Percentiles rank a stretch among this genome's conserved stretches.
phyloP scores from a whole-genome alignment of 1,140 invertebrate species.

The Dufourea novaeangliae region DNA sequence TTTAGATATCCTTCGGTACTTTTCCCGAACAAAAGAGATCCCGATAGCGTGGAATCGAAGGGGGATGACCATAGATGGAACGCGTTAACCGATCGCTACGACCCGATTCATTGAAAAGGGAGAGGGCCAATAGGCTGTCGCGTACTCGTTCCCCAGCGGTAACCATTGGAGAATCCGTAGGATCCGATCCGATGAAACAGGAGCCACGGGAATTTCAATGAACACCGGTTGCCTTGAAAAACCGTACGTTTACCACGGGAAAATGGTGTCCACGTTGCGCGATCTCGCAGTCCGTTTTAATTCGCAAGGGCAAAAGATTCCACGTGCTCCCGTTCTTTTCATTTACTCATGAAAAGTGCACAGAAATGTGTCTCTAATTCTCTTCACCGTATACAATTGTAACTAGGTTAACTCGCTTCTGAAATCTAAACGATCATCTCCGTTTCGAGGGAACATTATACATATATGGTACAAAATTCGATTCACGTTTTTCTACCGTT shows the following conservation, averaged over 20 bases:
- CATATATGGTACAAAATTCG: too few relatives aligned
- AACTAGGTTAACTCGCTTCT: too few relatives aligned
- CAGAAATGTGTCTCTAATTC: neutral
- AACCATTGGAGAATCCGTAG: conserved; percentile 58
- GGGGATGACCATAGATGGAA: conserved; percentile 44
- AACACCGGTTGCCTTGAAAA: conserved; percentile 29
- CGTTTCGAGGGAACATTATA: too few relatives aligned
- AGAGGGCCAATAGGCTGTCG: conserved; percentile 62
- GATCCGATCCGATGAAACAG: conserved; percentile 61
- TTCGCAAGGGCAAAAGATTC: conserved; percentile 2
- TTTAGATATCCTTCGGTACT: conserved; percentile 14
- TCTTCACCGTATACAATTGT: too few relatives aligned
- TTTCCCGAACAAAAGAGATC: conserved; percentile 23
- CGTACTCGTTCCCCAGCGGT: conserved; percentile 47
- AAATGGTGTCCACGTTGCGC: conserved; percentile 29
- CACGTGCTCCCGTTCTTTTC: neutral
- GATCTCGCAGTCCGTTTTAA: conserved; percentile 37
- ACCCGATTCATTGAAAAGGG: conserved; percentile 63
- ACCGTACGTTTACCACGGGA: conserved; percentile 37
- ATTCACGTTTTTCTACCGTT: too few relatives aligned
- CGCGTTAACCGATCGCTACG: conserved; percentile 57
- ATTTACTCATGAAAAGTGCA: neutral
- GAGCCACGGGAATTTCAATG: conserved; percentile 55
- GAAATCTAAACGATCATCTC: too few relatives aligned
- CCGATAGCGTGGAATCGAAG: conserved; percentile 7